Evolutionary conservation across 1,140 invertebrate species (phyloP), one percentile per base, ranked within the genome.

Genomic region (Rhizoglyphus robini): DNA sequence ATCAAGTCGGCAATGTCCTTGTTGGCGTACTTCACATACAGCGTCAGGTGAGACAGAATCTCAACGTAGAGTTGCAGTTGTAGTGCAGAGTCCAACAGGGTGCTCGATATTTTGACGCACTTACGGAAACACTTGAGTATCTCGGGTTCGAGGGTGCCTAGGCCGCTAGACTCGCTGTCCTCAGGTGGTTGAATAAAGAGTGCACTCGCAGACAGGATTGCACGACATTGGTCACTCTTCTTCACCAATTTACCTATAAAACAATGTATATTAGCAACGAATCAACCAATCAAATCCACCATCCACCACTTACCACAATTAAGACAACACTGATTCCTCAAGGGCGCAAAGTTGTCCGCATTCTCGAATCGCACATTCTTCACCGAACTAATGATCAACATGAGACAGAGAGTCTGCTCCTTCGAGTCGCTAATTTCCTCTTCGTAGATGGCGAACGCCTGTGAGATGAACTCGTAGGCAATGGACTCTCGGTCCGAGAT

Each of bases 371-470:
- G 83, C 79, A 95, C 91, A 75, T 94, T 88, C 74, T 98, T 92
- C 66, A 98, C 86, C 0, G 94, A 96, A 41, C 88, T 90, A 67
- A 96, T 92, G 34, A 99, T 92, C 1, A 98, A 78, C 0, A 90
- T 93, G 51, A 99, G 93, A 20, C 93, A 93, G 1, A 92, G 88
- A 51, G 98, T 77, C 75, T 99, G 95, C 31, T 93, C 90, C 75
- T 96, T 96, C 54, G 90, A 95, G 73, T 99, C 96, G 5, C 89
- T 91, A 70, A 99, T 96, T 78, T 99, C 96, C 75, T 99, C 96
- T 76, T 99, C 96, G 72, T 98, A 98, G 58, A 99, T 78, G 0
- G 92, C 92, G 76, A 99, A 97, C 0, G 92, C 92, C 81, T 87
- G 69, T 29, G 72, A 72, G 30, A 63, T 41, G 73, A 96, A 99